Evolutionary conservation across 2,113 vertebrate genomes (phyloP).

Genomic region (Leucoraja erinaceus): DNA sequence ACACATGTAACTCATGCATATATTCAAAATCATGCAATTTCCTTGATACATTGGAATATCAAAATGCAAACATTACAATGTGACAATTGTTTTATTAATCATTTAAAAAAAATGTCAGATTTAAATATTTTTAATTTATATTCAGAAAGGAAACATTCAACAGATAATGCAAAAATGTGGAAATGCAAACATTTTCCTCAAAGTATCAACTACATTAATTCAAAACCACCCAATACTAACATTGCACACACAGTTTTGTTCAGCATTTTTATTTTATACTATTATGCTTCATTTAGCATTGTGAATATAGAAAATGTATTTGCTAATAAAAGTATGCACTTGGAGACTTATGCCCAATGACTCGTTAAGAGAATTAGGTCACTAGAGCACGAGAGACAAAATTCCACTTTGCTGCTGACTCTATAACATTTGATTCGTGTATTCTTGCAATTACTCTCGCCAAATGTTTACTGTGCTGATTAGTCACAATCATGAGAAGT

Average conservation of each 20-base stretch:
- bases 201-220: neutral
- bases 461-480: neutral
- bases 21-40: neutral
- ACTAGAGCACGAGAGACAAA: neutral
- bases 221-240: neutral
- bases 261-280: neutral
- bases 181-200: neutral
- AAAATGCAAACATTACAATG: neutral
- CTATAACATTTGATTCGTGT: neutral
- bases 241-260: neutral
- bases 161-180: slow-evolving; percentile 3
- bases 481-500: neutral
- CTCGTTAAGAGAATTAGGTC: neutral
- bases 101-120: neutral
- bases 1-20: neutral
- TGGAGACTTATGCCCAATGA: neutral
- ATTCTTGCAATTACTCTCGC: neutral
- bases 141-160: neutral
- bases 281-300: neutral
- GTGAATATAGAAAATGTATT: neutral
- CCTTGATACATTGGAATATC: neutral
- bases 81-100: neutral
- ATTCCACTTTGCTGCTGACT: neutral
- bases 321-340: neutral
- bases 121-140: neutral